These are phyloP conservation scores for Melanchra persicariae DNA, from an alignment of 2,888 invertebrate species.

Conservation along the genomic window DNA sequence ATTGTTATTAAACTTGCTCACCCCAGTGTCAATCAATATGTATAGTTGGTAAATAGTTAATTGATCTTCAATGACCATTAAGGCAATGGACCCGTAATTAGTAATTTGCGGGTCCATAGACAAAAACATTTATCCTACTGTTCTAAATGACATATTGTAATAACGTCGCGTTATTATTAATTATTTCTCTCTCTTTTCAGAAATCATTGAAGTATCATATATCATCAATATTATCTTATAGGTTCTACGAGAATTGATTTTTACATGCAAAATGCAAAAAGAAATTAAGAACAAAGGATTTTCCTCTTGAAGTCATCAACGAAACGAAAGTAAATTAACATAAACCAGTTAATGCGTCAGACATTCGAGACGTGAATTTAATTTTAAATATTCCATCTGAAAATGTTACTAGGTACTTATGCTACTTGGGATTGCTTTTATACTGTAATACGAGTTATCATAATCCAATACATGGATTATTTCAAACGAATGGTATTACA, in stretches of 20 bases:
- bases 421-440: background rate
- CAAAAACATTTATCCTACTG: background rate
- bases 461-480: background rate
- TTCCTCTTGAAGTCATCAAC: conserved; percentile 22
- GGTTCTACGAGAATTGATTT: background rate
- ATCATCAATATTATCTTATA: background rate
- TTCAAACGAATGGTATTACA: conserved; percentile 3
- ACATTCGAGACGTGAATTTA: conserved; percentile 4
- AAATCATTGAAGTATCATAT: too few species aligned
- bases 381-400: background rate
- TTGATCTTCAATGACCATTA: background rate
- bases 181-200: too few species aligned
- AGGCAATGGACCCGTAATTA: too few species aligned
- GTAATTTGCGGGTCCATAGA: too few species aligned
- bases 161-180: too few species aligned
- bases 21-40: background rate
- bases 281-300: conserved; percentile 15
- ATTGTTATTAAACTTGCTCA: background rate
- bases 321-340: conserved; percentile 21
- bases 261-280: background rate
- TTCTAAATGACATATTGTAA: background rate
- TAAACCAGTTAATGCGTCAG: conserved; percentile 17
- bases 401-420: background rate
- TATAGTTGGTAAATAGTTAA: background rate
- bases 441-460: background rate